These are phyloP conservation scores for Cryptotis parvus DNA, from an alignment of 2,113 vertebrate species.

Conservation along the genomic window DNA sequence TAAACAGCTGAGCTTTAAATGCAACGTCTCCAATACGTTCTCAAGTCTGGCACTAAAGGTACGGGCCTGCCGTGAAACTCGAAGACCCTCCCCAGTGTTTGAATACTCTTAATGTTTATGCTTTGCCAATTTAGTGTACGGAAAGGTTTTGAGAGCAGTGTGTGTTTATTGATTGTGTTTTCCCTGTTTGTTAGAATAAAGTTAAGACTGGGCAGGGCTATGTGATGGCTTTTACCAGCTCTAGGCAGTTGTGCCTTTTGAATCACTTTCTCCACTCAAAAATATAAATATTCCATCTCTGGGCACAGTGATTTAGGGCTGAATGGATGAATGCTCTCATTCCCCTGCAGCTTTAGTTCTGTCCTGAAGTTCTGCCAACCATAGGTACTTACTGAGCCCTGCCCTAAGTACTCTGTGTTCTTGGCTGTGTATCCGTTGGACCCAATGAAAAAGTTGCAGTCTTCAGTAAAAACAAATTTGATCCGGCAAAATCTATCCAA, in stretches of 20 bases:
- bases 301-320: not conserved
- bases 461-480: not conserved
- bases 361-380: slow-evolving; percentile 9
- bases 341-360: not conserved
- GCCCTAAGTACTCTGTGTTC: not conserved
- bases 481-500: not conserved
- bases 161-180: not conserved
- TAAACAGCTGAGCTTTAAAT: slow-evolving; percentile 97
- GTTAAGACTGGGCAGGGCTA: not conserved
- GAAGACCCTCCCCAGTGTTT: not conserved
- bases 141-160: not conserved
- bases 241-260: not conserved
- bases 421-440: not conserved
- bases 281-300: slow-evolving; percentile 8
- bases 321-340: slow-evolving; percentile 11
- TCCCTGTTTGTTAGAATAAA: not conserved
- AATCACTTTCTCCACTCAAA: not conserved
- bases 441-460: not conserved
- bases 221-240: not conserved
- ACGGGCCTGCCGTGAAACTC: not conserved
- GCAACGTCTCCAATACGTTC: slow-evolving; percentile 95
- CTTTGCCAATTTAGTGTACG: no score
- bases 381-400: not conserved
- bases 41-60: slow-evolving; percentile 96
- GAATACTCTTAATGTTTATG: no score